A percentile compares a stretch with the other conserved stretches of the same genome.
phyloP scores from a whole-genome alignment of 2,113 vertebrate species.

The Burhinus oedicnemus region DNA sequence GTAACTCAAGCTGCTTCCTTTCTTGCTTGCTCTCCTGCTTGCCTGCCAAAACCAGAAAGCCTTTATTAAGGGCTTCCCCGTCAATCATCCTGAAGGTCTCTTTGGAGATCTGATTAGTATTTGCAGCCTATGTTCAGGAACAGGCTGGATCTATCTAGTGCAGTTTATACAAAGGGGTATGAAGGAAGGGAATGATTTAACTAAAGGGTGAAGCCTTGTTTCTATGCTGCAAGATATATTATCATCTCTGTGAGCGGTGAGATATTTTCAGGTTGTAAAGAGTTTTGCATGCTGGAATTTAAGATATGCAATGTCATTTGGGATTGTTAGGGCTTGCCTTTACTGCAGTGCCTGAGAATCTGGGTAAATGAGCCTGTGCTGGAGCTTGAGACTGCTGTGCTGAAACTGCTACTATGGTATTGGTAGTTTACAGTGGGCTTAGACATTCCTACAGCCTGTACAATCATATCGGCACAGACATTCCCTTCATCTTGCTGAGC shows the following conservation, averaged over 20 bases:
- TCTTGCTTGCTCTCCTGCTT: constrained; percentile 33
- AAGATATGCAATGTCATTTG: neutral
- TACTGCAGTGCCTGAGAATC: neutral
- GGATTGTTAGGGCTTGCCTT: neutral
- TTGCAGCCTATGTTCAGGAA: constrained; percentile 12
- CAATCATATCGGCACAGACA: neutral
- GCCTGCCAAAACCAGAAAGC: constrained; percentile 21
- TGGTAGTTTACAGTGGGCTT: neutral
- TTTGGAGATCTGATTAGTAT: constrained; percentile 37
- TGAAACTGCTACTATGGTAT: neutral
- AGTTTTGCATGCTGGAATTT: neutral
- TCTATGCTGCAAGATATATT: neutral
- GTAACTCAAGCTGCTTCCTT: constrained; percentile 57
- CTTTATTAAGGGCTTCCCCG: constrained; percentile 44
- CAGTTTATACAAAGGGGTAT: neutral
- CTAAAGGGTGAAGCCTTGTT: neutral
- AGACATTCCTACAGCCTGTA: neutral
- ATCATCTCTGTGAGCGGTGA: neutral
- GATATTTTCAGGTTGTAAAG: neutral
- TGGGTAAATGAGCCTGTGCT: neutral
- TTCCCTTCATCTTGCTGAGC: neutral
- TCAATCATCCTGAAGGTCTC: constrained; percentile 41
- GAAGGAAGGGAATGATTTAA: neutral
- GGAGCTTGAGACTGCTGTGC: neutral
- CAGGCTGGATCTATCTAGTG: neutral